These are phyloP conservation scores for Limnephilus auricula DNA, from an alignment of 2,888 invertebrate genomes.

Conservation along the genomic window DNA sequence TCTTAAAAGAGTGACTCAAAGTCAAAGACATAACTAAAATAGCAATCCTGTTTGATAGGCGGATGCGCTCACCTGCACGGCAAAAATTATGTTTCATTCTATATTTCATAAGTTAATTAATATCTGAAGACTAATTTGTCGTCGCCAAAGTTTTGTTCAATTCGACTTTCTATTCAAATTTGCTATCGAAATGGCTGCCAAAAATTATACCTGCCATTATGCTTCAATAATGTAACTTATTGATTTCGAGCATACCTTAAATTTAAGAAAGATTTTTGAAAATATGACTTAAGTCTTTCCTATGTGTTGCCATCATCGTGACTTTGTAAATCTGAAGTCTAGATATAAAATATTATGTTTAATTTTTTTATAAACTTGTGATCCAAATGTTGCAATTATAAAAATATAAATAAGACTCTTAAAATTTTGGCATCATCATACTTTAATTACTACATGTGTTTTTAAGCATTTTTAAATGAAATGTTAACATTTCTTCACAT, in stretches of 20 bases:
- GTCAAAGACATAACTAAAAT: background rate
- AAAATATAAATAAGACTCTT: background rate
- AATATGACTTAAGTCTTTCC: conserved; percentile 17
- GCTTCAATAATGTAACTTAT: background rate
- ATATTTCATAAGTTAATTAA: background rate
- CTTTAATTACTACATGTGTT: background rate
- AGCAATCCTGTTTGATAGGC: background rate
- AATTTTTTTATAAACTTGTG: background rate
- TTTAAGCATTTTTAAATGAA: background rate
- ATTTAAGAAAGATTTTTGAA: background rate
- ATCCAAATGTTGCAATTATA: background rate
- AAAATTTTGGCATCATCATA: background rate
- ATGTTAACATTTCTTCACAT: background rate
- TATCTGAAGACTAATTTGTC: background rate
- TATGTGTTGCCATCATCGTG: conserved; percentile 38
- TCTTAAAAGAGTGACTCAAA: background rate
- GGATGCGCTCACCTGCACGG: too few relatives aligned
- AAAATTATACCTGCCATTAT: conserved; percentile 13
- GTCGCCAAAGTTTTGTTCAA: background rate
- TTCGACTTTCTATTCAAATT: background rate
- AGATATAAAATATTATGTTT: conserved; percentile 37
- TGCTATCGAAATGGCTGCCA: conserved; percentile 8
- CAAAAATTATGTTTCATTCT: too few relatives aligned
- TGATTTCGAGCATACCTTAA: background rate
- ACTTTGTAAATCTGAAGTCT: background rate